A percentile compares a stretch with the other conserved stretches of the same genome.
Evolutionary conservation across 2,113 vertebrate genomes (phyloP).

Genomic region (Phrynosoma platyrhinos): DNA sequence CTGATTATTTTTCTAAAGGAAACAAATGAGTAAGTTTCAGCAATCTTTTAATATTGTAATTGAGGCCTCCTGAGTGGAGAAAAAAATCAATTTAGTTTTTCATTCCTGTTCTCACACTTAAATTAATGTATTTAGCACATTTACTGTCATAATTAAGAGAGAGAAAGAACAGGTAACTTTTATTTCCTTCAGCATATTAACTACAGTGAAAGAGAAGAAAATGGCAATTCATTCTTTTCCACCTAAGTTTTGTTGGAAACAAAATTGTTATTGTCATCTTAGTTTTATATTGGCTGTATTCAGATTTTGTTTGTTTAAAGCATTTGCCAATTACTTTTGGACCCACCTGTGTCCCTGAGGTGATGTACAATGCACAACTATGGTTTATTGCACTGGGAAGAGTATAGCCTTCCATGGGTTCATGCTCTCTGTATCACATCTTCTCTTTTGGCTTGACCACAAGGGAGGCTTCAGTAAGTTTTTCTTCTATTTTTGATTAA

Average conservation of each 20-base stretch:
- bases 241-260: not conserved
- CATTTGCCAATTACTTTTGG: no score
- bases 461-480: not conserved
- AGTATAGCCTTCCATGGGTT: not conserved
- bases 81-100: conserved; percentile 31
- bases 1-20: conserved; percentile 8
- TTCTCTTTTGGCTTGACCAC: not conserved
- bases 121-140: not conserved
- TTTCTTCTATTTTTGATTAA: not conserved
- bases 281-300: not conserved
- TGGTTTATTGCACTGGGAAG: not conserved
- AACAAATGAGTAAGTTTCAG: not conserved
- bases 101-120: not conserved
- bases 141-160: not conserved
- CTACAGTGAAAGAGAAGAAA: not conserved
- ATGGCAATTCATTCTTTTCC: not conserved
- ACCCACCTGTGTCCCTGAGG: no score
- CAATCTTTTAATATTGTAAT: conserved; percentile 16
- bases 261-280: not conserved
- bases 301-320: not conserved
- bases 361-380: no score
- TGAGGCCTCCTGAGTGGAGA: not conserved
- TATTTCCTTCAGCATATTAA: not conserved
- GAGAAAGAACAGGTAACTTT: not conserved
- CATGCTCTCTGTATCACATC: not conserved